Evolutionary conservation across 2,888 invertebrate species (phyloP).

Genomic region (Ectemnius cavifrons): DNA sequence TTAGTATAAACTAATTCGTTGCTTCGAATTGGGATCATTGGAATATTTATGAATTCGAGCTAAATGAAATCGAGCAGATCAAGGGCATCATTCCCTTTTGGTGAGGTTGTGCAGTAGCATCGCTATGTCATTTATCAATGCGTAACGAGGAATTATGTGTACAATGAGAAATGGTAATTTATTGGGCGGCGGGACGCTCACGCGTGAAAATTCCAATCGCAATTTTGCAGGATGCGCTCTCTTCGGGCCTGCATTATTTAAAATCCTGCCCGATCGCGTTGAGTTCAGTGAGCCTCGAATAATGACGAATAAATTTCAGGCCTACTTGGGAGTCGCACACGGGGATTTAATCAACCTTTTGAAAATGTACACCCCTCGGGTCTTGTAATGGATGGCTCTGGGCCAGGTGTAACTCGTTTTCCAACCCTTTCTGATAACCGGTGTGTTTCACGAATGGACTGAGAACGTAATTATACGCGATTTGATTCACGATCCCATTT

Average conservation of each 20-base stretch:
- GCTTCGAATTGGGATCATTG: background rate
- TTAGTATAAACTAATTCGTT: no score
- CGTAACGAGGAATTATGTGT: slow-evolving; percentile 54
- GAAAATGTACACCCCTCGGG: slow-evolving; percentile 13
- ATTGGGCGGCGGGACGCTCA: slow-evolving; percentile 53
- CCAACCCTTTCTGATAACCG: background rate
- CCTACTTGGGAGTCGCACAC: slow-evolving; percentile 37
- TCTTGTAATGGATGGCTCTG: slow-evolving; percentile 21
- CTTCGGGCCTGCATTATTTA: slow-evolving; percentile 63
- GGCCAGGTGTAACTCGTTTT: background rate
- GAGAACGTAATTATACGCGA: no score
- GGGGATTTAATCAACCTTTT: slow-evolving; percentile 30
- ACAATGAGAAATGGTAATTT: slow-evolving; percentile 60
- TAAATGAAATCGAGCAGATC: slow-evolving; percentile 26
- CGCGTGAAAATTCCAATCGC: slow-evolving; percentile 65
- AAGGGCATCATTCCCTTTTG: background rate
- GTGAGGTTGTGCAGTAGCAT: background rate
- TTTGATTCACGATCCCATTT: no score
- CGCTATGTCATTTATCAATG: slow-evolving; percentile 55
- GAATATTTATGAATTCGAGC: slow-evolving; percentile 6
- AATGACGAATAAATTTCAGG: slow-evolving; percentile 61
- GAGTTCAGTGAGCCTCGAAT: slow-evolving; percentile 49
- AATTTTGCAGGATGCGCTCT: slow-evolving; percentile 58
- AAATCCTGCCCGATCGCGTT: slow-evolving; percentile 48
- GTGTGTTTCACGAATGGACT: no score